phyloP scores from a whole-genome alignment of 2,888 invertebrate genomes.

The Arrhopalites spinosus region DNA sequence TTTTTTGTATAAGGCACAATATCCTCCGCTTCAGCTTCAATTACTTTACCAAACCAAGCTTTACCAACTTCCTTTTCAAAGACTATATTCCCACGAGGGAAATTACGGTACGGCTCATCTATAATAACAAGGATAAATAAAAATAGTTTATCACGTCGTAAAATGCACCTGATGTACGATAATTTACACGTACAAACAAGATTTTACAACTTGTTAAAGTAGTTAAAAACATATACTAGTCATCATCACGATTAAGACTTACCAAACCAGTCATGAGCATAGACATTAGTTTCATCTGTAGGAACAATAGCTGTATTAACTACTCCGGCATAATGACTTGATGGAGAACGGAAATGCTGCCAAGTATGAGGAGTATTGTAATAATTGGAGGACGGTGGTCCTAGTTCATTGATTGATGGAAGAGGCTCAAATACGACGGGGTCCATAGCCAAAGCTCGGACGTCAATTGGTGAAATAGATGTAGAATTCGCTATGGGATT shows the following conservation, averaged over 20 bases:
- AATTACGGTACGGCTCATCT: constrained; percentile 55
- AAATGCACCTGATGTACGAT: no score
- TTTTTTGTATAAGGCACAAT: constrained; percentile 51
- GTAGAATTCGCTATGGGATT: not conserved
- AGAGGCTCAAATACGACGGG: not conserved
- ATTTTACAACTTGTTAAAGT: no score
- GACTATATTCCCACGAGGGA: constrained; percentile 76
- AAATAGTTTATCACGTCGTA: no score
- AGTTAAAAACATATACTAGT: no score
- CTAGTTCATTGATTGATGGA: not conserved
- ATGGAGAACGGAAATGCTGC: constrained; percentile 26
- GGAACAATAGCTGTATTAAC: no score
- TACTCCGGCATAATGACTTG: not conserved
- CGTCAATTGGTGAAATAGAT: not conserved
- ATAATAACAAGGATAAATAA: no score
- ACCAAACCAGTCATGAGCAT: constrained; percentile 44
- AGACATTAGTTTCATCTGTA: constrained; percentile 19
- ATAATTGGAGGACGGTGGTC: not conserved
- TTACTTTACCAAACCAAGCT: constrained; percentile 80
- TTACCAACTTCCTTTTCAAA: constrained; percentile 80
- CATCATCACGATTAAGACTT: not conserved
- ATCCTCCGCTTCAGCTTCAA: constrained; percentile 51
- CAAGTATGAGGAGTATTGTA: not conserved
- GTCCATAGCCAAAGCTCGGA: constrained; percentile 4
- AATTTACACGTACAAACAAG: no score